These are phyloP conservation scores for Notodonta ziczac DNA, from an alignment of 2,888 invertebrate species.

Conservation along the genomic window DNA sequence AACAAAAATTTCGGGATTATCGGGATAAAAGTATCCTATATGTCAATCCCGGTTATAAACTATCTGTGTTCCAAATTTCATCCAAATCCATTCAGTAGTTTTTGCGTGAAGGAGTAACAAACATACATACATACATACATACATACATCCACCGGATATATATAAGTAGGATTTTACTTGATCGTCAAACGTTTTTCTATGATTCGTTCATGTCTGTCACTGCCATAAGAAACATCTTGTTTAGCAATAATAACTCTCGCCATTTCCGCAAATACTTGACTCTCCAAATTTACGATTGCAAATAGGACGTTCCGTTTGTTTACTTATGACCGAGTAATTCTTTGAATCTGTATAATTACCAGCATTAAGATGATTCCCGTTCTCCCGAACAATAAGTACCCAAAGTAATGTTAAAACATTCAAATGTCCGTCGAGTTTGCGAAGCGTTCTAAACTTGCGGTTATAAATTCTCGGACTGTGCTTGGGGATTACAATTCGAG, in stretches of 20 bases:
- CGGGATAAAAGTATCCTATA: too few relatives aligned
- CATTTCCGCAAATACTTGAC: slow-evolving; percentile 23
- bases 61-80: too few relatives aligned
- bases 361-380: slow-evolving; percentile 82
- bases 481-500: slow-evolving; percentile 58
- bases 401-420: slow-evolving; percentile 81
- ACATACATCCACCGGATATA: too few relatives aligned
- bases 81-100: too few relatives aligned
- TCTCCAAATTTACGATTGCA: slow-evolving; percentile 79
- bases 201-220: too few relatives aligned
- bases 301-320: slow-evolving; percentile 80
- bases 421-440: slow-evolving; percentile 72
- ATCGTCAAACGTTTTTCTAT: too few relatives aligned
- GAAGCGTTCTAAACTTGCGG: slow-evolving; percentile 64
- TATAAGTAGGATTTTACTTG: too few relatives aligned
- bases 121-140: too few relatives aligned
- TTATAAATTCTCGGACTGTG: slow-evolving; percentile 70
- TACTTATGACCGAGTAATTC: slow-evolving; percentile 84
- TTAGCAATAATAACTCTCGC: neutral
- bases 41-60: too few relatives aligned
- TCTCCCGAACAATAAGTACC: slow-evolving; percentile 65
- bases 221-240: too few relatives aligned
- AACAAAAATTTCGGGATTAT: too few relatives aligned
- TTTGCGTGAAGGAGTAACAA: too few relatives aligned
- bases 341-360: slow-evolving; percentile 83